These are phyloP conservation scores for Plusia festucae DNA, from an alignment of 2,888 invertebrate genomes.

Conservation along the genomic window DNA sequence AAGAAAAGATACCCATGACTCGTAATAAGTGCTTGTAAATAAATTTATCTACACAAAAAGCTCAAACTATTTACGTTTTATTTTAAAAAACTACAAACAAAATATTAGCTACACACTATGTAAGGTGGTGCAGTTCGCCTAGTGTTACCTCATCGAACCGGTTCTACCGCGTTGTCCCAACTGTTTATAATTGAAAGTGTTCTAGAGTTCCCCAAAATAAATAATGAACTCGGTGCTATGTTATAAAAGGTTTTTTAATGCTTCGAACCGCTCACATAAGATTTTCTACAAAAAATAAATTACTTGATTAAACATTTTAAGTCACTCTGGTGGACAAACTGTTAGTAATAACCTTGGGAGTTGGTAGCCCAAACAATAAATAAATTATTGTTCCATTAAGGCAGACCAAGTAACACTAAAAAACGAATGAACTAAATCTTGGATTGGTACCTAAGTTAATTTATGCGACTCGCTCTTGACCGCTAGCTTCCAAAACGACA, in stretches of 20 bases:
- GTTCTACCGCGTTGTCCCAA: slow-evolving; percentile 45
- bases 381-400: background rate
- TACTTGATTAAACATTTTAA: too few relatives aligned
- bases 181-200: slow-evolving; percentile 40
- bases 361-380: background rate
- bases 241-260: too few relatives aligned
- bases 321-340: background rate
- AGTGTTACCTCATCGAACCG: slow-evolving; percentile 47
- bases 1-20: too few relatives aligned
- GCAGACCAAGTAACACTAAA: background rate
- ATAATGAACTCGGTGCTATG: background rate
- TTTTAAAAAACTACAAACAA: background rate
- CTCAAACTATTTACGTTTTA: background rate
- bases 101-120: background rate
- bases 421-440: background rate
- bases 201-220: slow-evolving; percentile 29
- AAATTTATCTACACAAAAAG: background rate
- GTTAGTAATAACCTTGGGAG: background rate
- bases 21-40: background rate
- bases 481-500: slow-evolving; percentile 16
- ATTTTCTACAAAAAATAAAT: too few relatives aligned
- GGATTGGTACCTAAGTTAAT: too few relatives aligned
- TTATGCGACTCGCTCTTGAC: slow-evolving; percentile 19
- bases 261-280: too few relatives aligned
- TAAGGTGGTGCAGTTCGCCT: background rate